Percentiles rank a stretch among this genome's conserved stretches.
Conservation (phyloP, 2,888 invertebrate species). For the Caradrina kadenii region DNA sequence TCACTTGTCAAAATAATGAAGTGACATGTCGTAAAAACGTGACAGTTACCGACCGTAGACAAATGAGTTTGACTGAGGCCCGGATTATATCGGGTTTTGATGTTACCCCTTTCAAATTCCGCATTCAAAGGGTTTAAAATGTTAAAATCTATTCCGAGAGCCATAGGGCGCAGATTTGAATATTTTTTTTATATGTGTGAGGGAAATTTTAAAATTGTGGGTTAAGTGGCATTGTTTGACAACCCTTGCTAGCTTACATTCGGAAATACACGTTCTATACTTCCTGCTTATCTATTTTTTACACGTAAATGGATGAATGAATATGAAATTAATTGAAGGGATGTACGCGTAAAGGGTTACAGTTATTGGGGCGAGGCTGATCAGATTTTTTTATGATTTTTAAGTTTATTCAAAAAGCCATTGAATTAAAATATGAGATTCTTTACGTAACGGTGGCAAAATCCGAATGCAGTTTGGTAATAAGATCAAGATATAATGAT, state of each 20-base stretch:
- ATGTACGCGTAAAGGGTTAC: conserved; percentile 75
- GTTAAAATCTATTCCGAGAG: conserved; percentile 59
- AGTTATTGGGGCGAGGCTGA: conserved; percentile 72
- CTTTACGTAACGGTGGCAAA: conserved; percentile 8
- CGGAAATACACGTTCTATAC: conserved; percentile 74
- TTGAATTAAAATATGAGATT: conserved; percentile 22
- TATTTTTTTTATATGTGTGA: conserved; percentile 23
- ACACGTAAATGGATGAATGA: conserved; percentile 79
- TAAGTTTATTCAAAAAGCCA: neutral
- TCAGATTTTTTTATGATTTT: conserved; percentile 53
- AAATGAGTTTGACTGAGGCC: conserved; percentile 72
- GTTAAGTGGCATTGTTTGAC: conserved; percentile 76
- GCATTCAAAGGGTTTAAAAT: conserved; percentile 46
- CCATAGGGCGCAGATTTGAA: conserved; percentile 64
- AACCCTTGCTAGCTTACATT: conserved; percentile 72
- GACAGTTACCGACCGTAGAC: conserved; percentile 78
- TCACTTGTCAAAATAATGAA: conserved; percentile 83
- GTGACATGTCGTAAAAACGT: conserved; percentile 78
- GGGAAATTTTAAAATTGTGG: conserved; percentile 70
- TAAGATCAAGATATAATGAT: too few relatives aligned
- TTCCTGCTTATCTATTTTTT: conserved; percentile 84
- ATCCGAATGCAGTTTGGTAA: conserved; percentile 10
- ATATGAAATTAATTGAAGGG: conserved; percentile 88
- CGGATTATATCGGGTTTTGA: conserved; percentile 79
- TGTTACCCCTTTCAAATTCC: conserved; percentile 64